Evolutionary conservation across 2,888 invertebrate species (phyloP).

Genomic region (Mesorhabditis spiculigera): DNA sequence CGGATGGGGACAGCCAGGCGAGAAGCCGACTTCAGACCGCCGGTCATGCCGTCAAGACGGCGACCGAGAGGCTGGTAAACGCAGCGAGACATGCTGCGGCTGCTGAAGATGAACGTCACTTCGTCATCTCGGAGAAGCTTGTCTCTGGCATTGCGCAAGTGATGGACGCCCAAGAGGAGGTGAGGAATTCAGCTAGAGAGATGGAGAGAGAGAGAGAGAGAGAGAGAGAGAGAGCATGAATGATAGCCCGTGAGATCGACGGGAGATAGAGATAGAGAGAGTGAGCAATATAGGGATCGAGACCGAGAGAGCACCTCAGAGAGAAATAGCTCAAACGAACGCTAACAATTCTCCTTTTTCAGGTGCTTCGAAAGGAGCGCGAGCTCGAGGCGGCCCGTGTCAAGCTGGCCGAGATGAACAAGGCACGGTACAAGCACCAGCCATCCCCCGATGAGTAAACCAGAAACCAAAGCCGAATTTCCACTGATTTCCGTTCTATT

Average conservation of each 20-base stretch:
- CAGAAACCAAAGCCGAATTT: too few relatives aligned
- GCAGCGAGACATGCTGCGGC: slow-evolving; percentile 89
- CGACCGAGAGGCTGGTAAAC: slow-evolving; percentile 91
- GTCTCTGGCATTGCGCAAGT: slow-evolving; percentile 67
- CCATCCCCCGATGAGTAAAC: background rate
- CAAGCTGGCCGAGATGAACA: slow-evolving; percentile 82
- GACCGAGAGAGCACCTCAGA: too few relatives aligned
- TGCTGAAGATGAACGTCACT: slow-evolving; percentile 82
- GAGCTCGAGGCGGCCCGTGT: slow-evolving; percentile 82
- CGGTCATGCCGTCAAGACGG: slow-evolving; percentile 67
- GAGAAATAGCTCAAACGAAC: too few relatives aligned
- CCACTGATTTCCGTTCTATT: too few relatives aligned
- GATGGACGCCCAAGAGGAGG: slow-evolving; percentile 62
- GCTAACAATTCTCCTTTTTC: background rate
- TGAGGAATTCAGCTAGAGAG: background rate
- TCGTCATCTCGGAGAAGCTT: slow-evolving; percentile 83
- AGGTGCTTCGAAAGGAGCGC: slow-evolving; percentile 84
- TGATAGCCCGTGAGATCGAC: too few relatives aligned
- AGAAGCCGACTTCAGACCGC: slow-evolving; percentile 75
- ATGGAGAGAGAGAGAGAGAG: too few relatives aligned
- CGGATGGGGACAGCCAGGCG: slow-evolving; percentile 88
- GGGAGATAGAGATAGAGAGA: too few relatives aligned
- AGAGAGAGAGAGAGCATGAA: too few relatives aligned
- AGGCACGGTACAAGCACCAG: slow-evolving; percentile 76
- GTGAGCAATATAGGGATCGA: too few relatives aligned